Conservation (phyloP, 2,797 vertebrate species). For the Acestrorhynchus altus region DNA sequence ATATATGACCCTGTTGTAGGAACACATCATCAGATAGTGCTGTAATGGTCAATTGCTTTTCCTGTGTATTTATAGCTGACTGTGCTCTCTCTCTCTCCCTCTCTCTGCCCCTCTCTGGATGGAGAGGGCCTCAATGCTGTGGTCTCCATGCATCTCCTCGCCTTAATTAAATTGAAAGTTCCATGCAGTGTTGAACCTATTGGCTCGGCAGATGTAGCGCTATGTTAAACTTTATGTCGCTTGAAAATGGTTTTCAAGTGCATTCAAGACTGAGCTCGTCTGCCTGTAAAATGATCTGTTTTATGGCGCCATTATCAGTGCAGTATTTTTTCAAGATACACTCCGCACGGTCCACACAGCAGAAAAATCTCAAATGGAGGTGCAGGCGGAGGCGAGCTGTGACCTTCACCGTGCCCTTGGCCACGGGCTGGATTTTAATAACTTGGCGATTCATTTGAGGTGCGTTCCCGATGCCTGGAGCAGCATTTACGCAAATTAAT, state of each 20-base stretch:
- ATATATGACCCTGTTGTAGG: neutral
- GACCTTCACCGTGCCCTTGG: slow-evolving; percentile 80
- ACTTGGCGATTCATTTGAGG: neutral
- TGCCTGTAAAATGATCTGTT: slow-evolving; percentile 95
- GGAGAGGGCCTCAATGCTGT: slow-evolving; percentile 43
- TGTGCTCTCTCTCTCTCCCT: neutral
- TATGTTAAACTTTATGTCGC: slow-evolving; percentile 99
- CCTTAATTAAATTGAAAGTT: slow-evolving; percentile 92
- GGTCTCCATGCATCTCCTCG: slow-evolving; percentile 53
- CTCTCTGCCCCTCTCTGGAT: slow-evolving; percentile 33
- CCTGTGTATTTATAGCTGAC: neutral
- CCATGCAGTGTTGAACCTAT: slow-evolving; percentile 88
- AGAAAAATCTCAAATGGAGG: slow-evolving; percentile 74
- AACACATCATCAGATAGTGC: neutral
- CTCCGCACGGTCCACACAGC: slow-evolving; percentile 69
- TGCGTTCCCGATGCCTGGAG: slow-evolving; percentile 1
- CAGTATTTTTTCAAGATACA: slow-evolving; percentile 81
- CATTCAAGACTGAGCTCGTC: slow-evolving; percentile 89
- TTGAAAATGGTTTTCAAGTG: slow-evolving; percentile 95
- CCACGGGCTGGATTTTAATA: slow-evolving; percentile 42
- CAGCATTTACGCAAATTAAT: slow-evolving; percentile 10
- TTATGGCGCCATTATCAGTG: slow-evolving; percentile 83
- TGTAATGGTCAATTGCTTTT: neutral
- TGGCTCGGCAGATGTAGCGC: slow-evolving; percentile 93
- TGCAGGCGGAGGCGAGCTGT: slow-evolving; percentile 72